Base-by-base conservation (phyloP, 2,888 invertebrate species). In the Halocaridina rubra region DNA sequence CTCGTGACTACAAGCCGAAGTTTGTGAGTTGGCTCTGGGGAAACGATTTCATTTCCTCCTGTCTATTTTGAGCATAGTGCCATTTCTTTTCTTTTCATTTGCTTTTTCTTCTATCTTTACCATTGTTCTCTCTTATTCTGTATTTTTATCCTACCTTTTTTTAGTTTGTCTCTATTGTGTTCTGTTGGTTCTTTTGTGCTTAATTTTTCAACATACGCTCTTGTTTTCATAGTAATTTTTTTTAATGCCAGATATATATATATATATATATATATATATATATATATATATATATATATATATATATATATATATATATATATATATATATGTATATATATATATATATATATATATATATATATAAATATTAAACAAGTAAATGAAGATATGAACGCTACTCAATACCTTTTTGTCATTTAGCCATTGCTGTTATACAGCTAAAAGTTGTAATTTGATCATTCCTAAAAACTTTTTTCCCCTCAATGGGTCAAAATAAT, bases 1-100 rank as follows among this genome's bases (percentile, higher is more conserved):
- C 16, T 39, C 33, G 30, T 24, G 32, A 24, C 32, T 8, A 39
- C 39, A 39, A 33, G 24, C 27, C 24, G n/a, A 5, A 27, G 64
- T 64, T n/a, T 3, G 64, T 22, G 24, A 8, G 22, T 8, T 22
- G 64, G 0, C 8, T 57, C 27, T 53, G 75, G 71, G 80, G 71
- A 71, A 71, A 80, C 71, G 71, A 71, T 59, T 32, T 71, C 69
- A 71, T 80, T 71, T 71, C 79, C 79, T 79, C 53, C 53, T 69
- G 69, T 79, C 79, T 16, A 69, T 79, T 79, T 79, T 59, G 30
- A 67, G 53, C 46, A 33, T 67, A 59, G 22, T 46, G 67, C 22
- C 71, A 46, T 69, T 59, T 13, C 19, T 79, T 67, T 53, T 64
- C 69, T 29, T 67, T 61, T n/a, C 46, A 39, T 78, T 46, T 39